Base-by-base conservation (phyloP, 2,888 invertebrate species). In the Antitype chi region DNA sequence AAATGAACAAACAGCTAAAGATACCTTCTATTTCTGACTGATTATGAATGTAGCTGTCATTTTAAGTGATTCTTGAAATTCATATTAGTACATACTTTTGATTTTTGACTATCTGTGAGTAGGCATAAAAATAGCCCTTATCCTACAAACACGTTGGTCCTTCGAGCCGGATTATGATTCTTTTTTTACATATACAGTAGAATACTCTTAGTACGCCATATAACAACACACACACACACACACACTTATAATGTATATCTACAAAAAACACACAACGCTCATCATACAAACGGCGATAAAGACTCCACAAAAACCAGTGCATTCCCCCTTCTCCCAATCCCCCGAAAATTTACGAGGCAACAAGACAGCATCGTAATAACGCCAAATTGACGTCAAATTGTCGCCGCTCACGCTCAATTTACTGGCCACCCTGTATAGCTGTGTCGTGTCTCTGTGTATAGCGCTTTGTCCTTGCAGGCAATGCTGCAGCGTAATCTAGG, bases 361-460 rank as follows among this genome's bases (percentile, higher is more conserved):
- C 90, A 90, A 92, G 91, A 91, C 91, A 89, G 81, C 81, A 23
- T 57, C 63, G 90, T 92, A 92, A 92, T 93, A 92, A 90, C 91
- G 87, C 86, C 90, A 92, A 93, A 93, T 92, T 91, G 91, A 89
- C 88, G 86, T 90, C 93, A 92, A 92, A 93, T 92, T 91, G 92
- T 89, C 89, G 89, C 87, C 74, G 85, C 77, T 83, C 82, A 87
- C 88, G 85, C 87, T 88, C 91, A 90, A 91, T 90, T 91, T 90
- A 87, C 77, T 70, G 62, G 71, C 55, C 77, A 52, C 13, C 20
- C 25, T 69, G 82, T 85, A 55, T 67, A 64, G 43, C 57, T 71
- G 28, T 74, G 60, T 62, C 47, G 13, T n/a, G n/a, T 52, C 20
- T 8, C 52, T 20, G 23, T 53, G 23, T 59, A 32, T 2, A 53